These are phyloP conservation scores for Proterorhinus semilunaris DNA, from an alignment of 2,113 vertebrate genomes.

Conservation along the genomic window DNA sequence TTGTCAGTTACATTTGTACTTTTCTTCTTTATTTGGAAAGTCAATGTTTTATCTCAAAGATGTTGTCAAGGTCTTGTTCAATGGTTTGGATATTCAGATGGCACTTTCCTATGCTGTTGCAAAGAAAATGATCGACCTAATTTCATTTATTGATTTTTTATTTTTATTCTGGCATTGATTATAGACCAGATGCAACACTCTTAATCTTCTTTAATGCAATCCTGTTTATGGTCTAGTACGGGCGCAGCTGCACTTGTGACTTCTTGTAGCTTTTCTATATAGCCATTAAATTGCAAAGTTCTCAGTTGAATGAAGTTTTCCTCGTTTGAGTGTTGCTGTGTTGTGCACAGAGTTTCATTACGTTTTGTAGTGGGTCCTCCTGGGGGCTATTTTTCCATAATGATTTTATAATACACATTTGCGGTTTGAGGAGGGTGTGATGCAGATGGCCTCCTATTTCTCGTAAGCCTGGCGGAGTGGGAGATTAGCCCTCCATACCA, in stretches of 20 bases:
- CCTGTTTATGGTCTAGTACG: too few relatives aligned
- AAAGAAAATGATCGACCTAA: too few relatives aligned
- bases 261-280: too few relatives aligned
- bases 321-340: constrained; percentile 10
- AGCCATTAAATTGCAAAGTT: too few relatives aligned
- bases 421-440: constrained; percentile 36
- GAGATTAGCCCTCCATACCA: constrained; percentile 66
- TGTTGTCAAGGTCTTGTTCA: too few relatives aligned
- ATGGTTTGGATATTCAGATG: too few relatives aligned
- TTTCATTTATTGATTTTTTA: too few relatives aligned
- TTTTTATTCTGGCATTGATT: too few relatives aligned
- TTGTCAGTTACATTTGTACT: neutral
- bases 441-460: constrained; percentile 61
- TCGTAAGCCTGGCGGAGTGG: constrained; percentile 46
- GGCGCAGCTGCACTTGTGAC: too few relatives aligned
- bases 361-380: constrained; percentile 43
- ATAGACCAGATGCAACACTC: too few relatives aligned
- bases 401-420: constrained; percentile 62
- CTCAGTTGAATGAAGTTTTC: neutral
- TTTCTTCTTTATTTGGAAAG: neutral
- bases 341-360: constrained; percentile 16
- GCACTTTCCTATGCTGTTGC: too few relatives aligned
- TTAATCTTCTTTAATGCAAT: too few relatives aligned
- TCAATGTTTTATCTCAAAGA: neutral
- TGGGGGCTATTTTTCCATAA: constrained; percentile 49